A percentile compares a stretch with the other conserved stretches of the same genome.
Evolutionary conservation across 2,888 invertebrate species (phyloP).

Genomic region (Perizoma flavofasciatum): DNA sequence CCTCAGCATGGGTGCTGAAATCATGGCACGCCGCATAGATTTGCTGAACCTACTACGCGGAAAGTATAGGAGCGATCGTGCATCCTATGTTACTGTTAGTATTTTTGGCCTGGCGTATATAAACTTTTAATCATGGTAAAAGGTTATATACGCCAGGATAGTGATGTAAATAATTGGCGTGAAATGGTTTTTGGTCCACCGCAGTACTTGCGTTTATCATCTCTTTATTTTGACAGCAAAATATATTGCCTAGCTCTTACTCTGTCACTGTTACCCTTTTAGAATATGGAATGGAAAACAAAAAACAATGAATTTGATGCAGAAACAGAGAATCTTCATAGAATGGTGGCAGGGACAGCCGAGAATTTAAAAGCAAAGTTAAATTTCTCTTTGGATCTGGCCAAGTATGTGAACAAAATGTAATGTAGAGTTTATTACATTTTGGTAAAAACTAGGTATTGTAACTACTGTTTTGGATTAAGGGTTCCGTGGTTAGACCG

Average conservation of each 20-base stretch:
- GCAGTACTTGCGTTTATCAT: too few species aligned
- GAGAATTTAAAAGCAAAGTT: conserved; percentile 69
- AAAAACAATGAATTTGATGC: conserved; percentile 64
- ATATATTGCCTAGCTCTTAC: too few species aligned
- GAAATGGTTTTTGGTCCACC: too few species aligned
- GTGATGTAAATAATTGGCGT: too few species aligned
- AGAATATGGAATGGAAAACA: conserved; percentile 68
- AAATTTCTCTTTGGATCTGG: conserved; percentile 58
- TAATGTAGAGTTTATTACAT: too few species aligned
- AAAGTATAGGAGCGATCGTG: conserved; percentile 58
- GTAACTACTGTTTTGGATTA: conserved; percentile 7
- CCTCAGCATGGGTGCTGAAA: conserved; percentile 56
- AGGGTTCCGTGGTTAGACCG: conserved; percentile 75
- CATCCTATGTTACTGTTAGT: conserved; percentile 44
- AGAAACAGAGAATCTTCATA: conserved; percentile 66
- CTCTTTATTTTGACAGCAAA: too few species aligned
- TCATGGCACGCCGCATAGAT: conserved; percentile 68
- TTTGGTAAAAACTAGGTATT: background rate
- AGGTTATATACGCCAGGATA: too few species aligned
- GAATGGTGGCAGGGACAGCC: conserved; percentile 58
- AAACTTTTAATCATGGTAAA: too few species aligned
- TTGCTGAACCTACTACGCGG: conserved; percentile 58
- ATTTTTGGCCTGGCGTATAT: background rate
- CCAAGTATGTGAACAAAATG: conserved; percentile 53
- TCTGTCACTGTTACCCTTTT: too few species aligned